These are phyloP conservation scores for Campoletis raptor DNA, from an alignment of 2,888 invertebrate species.

Conservation along the genomic window DNA sequence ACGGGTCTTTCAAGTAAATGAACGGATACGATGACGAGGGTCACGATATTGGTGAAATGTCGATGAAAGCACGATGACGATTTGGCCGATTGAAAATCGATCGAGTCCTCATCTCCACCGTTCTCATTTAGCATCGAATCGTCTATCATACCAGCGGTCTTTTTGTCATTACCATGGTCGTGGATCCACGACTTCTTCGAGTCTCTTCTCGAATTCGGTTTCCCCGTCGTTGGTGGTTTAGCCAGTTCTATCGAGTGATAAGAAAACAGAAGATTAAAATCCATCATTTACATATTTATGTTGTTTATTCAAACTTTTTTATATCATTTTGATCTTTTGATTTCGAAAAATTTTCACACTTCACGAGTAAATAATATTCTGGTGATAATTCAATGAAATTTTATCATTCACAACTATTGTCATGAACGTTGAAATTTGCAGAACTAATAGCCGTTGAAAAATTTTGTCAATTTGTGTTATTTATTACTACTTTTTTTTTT, in stretches of 20 bases:
- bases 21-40: slow-evolving; percentile 66
- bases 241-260: slow-evolving; percentile 74
- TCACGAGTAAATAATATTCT: neutral
- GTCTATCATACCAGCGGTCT: slow-evolving; percentile 80
- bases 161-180: slow-evolving; percentile 78
- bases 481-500: neutral
- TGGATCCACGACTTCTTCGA: slow-evolving; percentile 80
- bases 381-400: neutral
- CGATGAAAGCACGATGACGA: slow-evolving; percentile 77
- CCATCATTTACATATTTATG: neutral
- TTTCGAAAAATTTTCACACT: too few species aligned
- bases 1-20: slow-evolving; percentile 51
- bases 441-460: too few species aligned
- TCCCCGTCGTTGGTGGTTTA: slow-evolving; percentile 78
- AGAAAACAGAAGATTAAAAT: slow-evolving; percentile 7
- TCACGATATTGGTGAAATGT: slow-evolving; percentile 75
- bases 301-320: neutral
- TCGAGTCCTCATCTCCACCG: slow-evolving; percentile 76
- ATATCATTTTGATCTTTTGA: neutral
- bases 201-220: slow-evolving; percentile 79
- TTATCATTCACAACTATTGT: too few species aligned
- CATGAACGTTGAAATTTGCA: too few species aligned
- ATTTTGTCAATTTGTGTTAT: neutral
- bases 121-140: slow-evolving; percentile 78
- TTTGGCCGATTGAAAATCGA: slow-evolving; percentile 79